phyloP scores from a whole-genome alignment of 1,140 invertebrate species.

The Drosophila nebulosa region DNA sequence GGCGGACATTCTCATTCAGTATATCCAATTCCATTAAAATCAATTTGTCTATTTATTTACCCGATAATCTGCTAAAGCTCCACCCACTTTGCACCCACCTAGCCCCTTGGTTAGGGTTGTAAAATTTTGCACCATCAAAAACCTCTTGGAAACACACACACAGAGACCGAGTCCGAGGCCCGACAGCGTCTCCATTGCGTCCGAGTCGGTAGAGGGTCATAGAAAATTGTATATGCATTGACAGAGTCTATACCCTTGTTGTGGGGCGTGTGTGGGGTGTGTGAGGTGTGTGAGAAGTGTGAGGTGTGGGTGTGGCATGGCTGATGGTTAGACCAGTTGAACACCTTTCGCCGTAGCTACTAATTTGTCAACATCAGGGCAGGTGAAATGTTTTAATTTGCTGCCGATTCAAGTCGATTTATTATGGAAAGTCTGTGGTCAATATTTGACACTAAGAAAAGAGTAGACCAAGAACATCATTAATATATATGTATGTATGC shows the following conservation, averaged over 20 bases:
- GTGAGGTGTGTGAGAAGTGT: neutral
- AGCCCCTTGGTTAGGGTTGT: constrained; percentile 22
- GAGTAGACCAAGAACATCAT: constrained; percentile 5
- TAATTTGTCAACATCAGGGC: constrained; percentile 73
- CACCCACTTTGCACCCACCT: neutral
- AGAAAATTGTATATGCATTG: constrained; percentile 44
- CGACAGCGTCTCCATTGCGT: no score
- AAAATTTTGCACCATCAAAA: constrained; percentile 44
- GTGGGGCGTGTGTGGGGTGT: neutral
- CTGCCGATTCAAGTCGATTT: constrained; percentile 51
- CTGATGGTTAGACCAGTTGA: constrained; percentile 9
- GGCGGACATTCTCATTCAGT: constrained; percentile 21
- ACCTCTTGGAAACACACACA: neutral
- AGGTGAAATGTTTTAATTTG: constrained; percentile 56
- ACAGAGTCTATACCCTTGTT: neutral
- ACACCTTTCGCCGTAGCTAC: constrained; percentile 19
- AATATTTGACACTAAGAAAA: constrained; percentile 34
- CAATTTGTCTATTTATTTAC: constrained; percentile 79
- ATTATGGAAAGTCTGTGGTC: constrained; percentile 38
- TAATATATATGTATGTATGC: neutral
- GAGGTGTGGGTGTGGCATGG: constrained; percentile 16
- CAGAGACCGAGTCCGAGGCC: neutral
- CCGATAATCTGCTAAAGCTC: constrained; percentile 69
- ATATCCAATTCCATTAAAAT: constrained; percentile 78
- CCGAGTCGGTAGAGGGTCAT: neutral